Evolutionary conservation across 2,113 vertebrate species (phyloP).

Genomic region (Mesocricetus auratus): DNA sequence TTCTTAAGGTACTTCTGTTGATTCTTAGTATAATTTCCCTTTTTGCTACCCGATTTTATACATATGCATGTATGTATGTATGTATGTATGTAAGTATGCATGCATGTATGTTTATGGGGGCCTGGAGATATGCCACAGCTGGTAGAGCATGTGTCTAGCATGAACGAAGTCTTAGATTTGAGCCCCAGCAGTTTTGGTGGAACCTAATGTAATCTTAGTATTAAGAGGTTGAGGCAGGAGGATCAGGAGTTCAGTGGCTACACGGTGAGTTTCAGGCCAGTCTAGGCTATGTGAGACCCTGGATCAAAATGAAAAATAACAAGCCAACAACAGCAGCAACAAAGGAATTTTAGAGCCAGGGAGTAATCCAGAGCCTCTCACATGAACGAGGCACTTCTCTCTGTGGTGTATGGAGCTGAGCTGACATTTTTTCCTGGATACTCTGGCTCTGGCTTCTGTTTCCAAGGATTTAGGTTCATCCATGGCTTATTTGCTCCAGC

Average conservation of each 20-base stretch:
- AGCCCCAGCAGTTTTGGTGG: background rate
- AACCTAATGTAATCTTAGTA: background rate
- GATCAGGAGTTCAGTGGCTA: background rate
- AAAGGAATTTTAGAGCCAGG: background rate
- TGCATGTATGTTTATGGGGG: no score
- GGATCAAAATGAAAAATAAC: background rate
- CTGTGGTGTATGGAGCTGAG: background rate
- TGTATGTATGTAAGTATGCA: no score
- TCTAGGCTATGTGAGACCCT: background rate
- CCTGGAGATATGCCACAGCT: no score
- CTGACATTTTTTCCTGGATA: background rate
- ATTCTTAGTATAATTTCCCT: background rate
- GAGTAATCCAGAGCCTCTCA: background rate
- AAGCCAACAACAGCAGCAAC: background rate
- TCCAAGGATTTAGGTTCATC: background rate
- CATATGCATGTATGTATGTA: no score
- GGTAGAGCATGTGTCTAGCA: background rate
- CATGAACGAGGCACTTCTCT: background rate
- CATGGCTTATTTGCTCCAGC: background rate
- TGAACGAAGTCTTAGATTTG: background rate
- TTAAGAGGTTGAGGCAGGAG: background rate
- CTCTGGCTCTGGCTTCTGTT: background rate
- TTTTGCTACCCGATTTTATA: background rate
- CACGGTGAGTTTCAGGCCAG: background rate
- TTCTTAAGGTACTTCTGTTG: background rate